phyloP scores from a whole-genome alignment of 2,113 vertebrate species.

The Australoheros scitulus region DNA sequence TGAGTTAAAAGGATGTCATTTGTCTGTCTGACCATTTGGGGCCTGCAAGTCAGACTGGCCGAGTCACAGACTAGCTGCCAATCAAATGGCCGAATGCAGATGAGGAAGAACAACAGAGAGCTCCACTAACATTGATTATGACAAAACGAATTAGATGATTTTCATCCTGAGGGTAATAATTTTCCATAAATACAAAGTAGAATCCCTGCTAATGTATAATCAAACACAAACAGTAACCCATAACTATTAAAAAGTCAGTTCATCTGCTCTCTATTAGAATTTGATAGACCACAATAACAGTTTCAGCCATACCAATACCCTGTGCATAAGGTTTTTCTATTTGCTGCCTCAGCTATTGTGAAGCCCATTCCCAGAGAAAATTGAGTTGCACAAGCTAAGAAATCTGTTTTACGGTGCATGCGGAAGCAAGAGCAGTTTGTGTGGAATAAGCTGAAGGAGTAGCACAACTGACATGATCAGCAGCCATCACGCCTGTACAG shows the following conservation, averaged over 20 bases:
- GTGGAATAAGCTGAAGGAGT: not conserved
- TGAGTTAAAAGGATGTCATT: conserved; percentile 61
- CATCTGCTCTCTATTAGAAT: not conserved
- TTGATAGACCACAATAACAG: not conserved
- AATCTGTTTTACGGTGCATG: not conserved
- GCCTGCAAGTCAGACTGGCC: not conserved
- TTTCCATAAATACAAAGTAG: conserved; percentile 17
- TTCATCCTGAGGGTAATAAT: conserved; percentile 7
- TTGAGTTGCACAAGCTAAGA: not conserved
- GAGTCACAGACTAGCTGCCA: conserved; percentile 37
- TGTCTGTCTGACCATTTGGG: conserved; percentile 44
- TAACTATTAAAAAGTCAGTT: conserved; percentile 8
- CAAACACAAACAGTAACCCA: conserved; percentile 20
- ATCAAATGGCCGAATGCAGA: conserved; percentile 34
- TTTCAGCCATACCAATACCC: not conserved
- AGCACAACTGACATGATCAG: not conserved
- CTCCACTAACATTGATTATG: conserved; percentile 20
- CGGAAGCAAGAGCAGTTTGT: not conserved
- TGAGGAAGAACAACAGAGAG: conserved; percentile 1
- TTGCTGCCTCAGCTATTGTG: not conserved
- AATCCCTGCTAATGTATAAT: conserved; percentile 8
- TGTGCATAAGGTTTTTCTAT: conserved; percentile 2
- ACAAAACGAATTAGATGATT: conserved; percentile 30
- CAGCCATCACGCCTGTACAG: not conserved
- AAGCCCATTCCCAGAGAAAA: conserved; percentile 17